Evolutionary conservation across 2,797 vertebrate genomes (phyloP), one percentile per base, ranked within the genome.

Genomic region (Falco biarmicus): DNA sequence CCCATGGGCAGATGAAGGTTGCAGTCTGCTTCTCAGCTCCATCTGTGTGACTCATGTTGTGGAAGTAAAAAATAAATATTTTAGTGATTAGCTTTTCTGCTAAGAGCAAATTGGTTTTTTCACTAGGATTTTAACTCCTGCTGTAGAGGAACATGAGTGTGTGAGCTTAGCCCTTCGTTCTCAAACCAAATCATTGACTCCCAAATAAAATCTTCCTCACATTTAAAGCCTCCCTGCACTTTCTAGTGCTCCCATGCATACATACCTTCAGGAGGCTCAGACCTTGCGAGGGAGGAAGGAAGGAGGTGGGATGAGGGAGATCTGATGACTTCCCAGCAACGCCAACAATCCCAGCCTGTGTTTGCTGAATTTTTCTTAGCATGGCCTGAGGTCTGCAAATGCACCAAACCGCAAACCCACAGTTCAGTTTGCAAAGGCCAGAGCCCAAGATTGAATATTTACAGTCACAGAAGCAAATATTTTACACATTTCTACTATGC

Each of bases 371-470:
- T 89, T 84, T 87, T 63, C 45, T 65, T 47, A 70, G 34, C 1
- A 0, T 11, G 45, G 61, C 75, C 93, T 76, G 73, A 84, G 57
- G 78, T 94, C 90, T 96, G 64, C 79, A 88, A 94, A 88, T 34
- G 68, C 64, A 93, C 81, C 77, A 94, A 95, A 88, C 87, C 64
- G 3, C 81, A 91, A 87, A 77, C 7, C 57, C 54, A 63, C 76
- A 59, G 51, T 9, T 88, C 81, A 91, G 65, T 92, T 85, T 95
- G 61, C 82, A 94, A 89, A 95, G 86, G 79, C 74, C 79, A 48
- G 84, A 56, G 59, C 70, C 60, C 45, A 86, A 54, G 54, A 64
- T 66, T 91, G 61, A 61, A 37, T 81, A 83, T 76, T 95, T 87
- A 39, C 86, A 85, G 64, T 84, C 60, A 68, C 37, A 92, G 79